Percentiles rank a stretch among this genome's conserved stretches.
Evolutionary conservation across 1,140 invertebrate genomes (phyloP).

Genomic region (Steinernema feltiae): DNA sequence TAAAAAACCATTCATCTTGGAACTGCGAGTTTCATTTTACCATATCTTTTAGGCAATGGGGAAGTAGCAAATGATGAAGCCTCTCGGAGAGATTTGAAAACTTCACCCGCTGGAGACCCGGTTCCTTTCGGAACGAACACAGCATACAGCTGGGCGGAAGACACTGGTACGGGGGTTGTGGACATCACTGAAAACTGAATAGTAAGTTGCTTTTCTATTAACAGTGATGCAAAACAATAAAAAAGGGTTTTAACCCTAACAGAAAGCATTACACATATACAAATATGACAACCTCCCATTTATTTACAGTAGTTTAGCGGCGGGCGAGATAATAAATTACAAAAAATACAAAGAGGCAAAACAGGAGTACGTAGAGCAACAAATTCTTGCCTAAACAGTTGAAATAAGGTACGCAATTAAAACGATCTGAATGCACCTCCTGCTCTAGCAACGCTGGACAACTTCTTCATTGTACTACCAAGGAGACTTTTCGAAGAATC

Average conservation of each 20-base stretch:
- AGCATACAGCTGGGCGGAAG: not conserved
- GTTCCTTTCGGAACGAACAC: not conserved
- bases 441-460: constrained; percentile 46
- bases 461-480: constrained; percentile 48
- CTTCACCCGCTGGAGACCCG: not conserved
- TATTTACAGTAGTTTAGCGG: not conserved
- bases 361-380: constrained; percentile 49
- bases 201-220: not conserved
- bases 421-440: constrained; percentile 39
- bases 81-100: not conserved
- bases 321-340: constrained; percentile 48
- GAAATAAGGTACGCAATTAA: not conserved
- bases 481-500: constrained; percentile 43
- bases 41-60: not conserved
- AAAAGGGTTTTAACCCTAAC: not conserved
- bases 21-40: not conserved
- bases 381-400: constrained; percentile 45
- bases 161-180: not conserved
- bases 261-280: too few relatives aligned
- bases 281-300: not conserved
- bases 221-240: not conserved
- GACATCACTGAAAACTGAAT: not conserved
- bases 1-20: not conserved
- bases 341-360: constrained; percentile 51
- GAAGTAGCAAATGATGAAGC: not conserved